Conservation (phyloP, 1,140 invertebrate genomes). For the Ectropis grisescens region DNA sequence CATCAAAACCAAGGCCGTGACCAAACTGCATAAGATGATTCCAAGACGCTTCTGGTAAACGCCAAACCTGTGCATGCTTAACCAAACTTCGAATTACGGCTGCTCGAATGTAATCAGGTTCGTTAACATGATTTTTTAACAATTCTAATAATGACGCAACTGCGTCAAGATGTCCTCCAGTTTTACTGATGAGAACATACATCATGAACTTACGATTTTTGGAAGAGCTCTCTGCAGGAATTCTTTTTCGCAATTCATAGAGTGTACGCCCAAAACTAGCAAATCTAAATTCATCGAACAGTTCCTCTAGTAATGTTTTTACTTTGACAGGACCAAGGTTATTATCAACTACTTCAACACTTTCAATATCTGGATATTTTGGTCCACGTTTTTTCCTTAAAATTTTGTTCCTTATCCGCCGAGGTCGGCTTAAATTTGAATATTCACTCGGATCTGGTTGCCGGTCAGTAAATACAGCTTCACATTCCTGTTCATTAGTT, state of each 20-base stretch:
- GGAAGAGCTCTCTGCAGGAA: slow-evolving; percentile 22
- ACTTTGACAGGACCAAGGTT: too few species aligned
- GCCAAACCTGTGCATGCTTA: slow-evolving; percentile 32
- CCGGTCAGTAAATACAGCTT: too few species aligned
- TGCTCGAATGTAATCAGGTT: slow-evolving; percentile 30
- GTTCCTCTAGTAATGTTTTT: slow-evolving; percentile 5
- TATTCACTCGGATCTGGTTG: too few species aligned
- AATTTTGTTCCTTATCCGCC: too few species aligned
- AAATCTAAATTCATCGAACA: slow-evolving; percentile 39
- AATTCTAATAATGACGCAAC: slow-evolving; percentile 25
- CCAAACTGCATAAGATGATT: slow-evolving; percentile 22
- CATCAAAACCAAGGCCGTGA: slow-evolving; percentile 13
- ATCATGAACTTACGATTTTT: slow-evolving; percentile 36
- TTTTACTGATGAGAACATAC: slow-evolving; percentile 45
- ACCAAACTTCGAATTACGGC: slow-evolving; percentile 37
- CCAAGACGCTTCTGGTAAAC: slow-evolving; percentile 28
- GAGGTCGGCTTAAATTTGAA: too few species aligned
- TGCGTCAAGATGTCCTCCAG: slow-evolving; percentile 21
- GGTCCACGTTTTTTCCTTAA: too few species aligned
- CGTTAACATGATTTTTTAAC: slow-evolving; percentile 27
- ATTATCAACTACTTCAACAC: too few species aligned
- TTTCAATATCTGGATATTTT: too few species aligned
- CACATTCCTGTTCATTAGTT: too few species aligned
- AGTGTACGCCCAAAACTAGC: slow-evolving; percentile 30
- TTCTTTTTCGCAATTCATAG: slow-evolving; percentile 22